Conservation (phyloP, 2,113 vertebrate species). For the Siphamia tubifer region DNA sequence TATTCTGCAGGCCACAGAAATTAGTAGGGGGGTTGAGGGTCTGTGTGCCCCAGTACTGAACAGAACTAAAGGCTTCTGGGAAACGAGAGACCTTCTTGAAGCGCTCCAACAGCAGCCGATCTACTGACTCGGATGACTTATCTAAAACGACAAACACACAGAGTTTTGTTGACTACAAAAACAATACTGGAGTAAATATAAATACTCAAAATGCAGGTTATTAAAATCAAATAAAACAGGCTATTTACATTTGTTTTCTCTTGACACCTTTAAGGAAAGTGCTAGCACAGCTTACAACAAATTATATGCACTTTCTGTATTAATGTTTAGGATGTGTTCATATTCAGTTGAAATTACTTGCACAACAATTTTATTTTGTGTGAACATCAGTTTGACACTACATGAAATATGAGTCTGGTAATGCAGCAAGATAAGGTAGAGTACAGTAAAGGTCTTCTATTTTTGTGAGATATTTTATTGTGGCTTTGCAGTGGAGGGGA, state of each 20-base stretch:
- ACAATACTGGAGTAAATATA: background rate
- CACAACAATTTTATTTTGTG: background rate
- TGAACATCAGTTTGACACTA: background rate
- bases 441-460: background rate
- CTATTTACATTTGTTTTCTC: too few relatives aligned
- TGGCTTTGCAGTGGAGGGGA: background rate
- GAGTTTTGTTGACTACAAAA: background rate
- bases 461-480: background rate
- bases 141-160: slow-evolving; percentile 68
- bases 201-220: too few relatives aligned
- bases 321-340: too few relatives aligned
- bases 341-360: too few relatives aligned
- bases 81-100: slow-evolving; percentile 91
- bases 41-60: slow-evolving; percentile 93
- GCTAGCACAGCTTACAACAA: too few relatives aligned
- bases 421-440: background rate
- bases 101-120: slow-evolving; percentile 90
- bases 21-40: slow-evolving; percentile 92
- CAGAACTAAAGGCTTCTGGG: slow-evolving; percentile 94
- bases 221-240: too few relatives aligned
- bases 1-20: slow-evolving; percentile 87
- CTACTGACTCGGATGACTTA: slow-evolving; percentile 86
- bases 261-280: too few relatives aligned
- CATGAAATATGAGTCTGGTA: background rate
- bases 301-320: too few relatives aligned